A percentile compares a stretch with the other conserved stretches of the same genome.
These are phyloP conservation scores for Eurystomus glaucurus DNA, from an alignment of 2,797 vertebrate species.

Conservation along the genomic window DNA sequence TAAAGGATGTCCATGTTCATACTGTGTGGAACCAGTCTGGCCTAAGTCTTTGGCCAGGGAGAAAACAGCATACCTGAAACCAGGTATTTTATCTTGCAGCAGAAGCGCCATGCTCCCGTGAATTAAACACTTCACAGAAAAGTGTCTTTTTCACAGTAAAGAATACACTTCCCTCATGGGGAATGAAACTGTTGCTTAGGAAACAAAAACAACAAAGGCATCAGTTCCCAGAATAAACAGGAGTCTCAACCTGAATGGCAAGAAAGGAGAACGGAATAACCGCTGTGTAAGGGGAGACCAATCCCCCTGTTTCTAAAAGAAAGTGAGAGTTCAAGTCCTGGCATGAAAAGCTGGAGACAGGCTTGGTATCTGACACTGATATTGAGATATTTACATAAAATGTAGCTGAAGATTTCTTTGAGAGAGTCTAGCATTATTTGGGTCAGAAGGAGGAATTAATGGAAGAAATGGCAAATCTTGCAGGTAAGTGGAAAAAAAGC, in stretches of 20 bases:
- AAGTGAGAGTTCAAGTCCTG: background rate
- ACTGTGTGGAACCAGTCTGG: background rate
- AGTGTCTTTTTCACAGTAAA: background rate
- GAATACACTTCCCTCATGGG: background rate
- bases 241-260: background rate
- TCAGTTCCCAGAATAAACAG: background rate
- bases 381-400: background rate
- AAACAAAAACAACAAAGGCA: background rate
- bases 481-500: background rate
- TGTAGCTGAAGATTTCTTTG: background rate
- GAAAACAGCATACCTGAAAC: background rate
- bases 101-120: accelerated
- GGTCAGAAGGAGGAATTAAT: background rate
- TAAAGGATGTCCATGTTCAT: background rate
- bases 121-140: background rate
- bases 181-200: background rate
- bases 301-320: background rate
- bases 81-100: background rate
- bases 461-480: background rate
- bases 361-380: background rate
- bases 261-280: background rate
- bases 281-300: background rate
- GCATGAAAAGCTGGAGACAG: background rate
- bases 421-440: background rate
- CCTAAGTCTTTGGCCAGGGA: background rate